Conservation (phyloP, 2,113 vertebrate genomes). For the Myotis brandtii region DNA sequence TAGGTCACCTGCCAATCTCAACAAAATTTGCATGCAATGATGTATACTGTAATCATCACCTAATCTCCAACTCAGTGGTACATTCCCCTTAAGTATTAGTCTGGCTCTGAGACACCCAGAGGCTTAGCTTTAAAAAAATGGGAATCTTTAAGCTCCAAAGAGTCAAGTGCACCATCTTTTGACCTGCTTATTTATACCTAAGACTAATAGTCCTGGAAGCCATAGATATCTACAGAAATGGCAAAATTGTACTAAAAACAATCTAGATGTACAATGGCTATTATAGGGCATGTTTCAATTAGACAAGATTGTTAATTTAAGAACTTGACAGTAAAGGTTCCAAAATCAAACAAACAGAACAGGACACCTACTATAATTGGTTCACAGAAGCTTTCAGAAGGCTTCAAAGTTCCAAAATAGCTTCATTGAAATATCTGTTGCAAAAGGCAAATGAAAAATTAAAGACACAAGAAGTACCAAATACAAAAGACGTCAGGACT, state of each 20-base stretch:
- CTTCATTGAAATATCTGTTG: background rate
- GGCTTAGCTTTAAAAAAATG: too few species aligned
- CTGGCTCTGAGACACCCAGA: background rate
- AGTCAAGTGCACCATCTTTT: background rate
- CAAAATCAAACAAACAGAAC: background rate
- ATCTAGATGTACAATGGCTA: background rate
- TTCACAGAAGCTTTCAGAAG: background rate
- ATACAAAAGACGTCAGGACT: background rate
- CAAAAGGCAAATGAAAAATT: background rate
- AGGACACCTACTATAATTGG: background rate
- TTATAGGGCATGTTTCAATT: background rate
- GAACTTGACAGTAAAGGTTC: background rate
- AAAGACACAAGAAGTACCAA: background rate
- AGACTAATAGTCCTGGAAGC: too few species aligned
- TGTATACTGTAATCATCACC: background rate
- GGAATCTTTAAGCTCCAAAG: background rate
- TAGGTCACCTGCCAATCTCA: background rate
- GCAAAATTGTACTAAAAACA: background rate
- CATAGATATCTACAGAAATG: background rate
- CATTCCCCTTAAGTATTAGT: background rate
- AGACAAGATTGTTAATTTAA: background rate
- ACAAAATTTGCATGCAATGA: background rate
- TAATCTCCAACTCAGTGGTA: too few species aligned
- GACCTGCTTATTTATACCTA: background rate
- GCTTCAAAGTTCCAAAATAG: background rate